These are phyloP conservation scores for Hemicrepidius hirtus DNA, from an alignment of 2,888 invertebrate genomes.

Conservation along the genomic window DNA sequence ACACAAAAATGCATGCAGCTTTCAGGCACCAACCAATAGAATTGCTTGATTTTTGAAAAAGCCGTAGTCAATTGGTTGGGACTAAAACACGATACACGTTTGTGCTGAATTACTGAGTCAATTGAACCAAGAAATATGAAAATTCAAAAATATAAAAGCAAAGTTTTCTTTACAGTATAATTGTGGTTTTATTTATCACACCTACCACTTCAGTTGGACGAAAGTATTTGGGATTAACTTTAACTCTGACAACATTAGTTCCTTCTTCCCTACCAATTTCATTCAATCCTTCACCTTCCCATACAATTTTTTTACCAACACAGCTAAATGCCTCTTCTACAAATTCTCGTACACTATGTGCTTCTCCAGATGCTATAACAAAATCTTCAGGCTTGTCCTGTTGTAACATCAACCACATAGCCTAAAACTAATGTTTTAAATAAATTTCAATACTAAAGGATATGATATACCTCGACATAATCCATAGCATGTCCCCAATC, in stretches of 20 bases:
- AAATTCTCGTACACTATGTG: constrained; percentile 97
- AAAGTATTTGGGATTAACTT: constrained; percentile 95
- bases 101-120: no score
- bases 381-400: constrained; percentile 93
- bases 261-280: constrained; percentile 86
- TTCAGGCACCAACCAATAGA: no score
- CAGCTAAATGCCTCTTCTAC: constrained; percentile 92
- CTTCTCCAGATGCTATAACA: constrained; percentile 97
- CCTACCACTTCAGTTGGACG: constrained; percentile 98
- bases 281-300: constrained; percentile 90
- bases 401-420: constrained; percentile 99
- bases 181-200: no score
- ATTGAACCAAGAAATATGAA: no score
- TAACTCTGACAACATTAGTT: constrained; percentile 85
- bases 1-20: no score
- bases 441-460: not conserved
- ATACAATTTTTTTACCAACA: constrained; percentile 86
- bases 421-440: constrained; percentile 68
- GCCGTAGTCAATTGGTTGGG: no score
- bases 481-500: constrained; percentile 99
- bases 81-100: no score
- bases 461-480: constrained; percentile 86
- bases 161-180: no score
- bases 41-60: no score
- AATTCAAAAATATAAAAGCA: no score